Evolutionary conservation across 2,888 invertebrate genomes (phyloP).

Genomic region (Diabrotica balteata): DNA sequence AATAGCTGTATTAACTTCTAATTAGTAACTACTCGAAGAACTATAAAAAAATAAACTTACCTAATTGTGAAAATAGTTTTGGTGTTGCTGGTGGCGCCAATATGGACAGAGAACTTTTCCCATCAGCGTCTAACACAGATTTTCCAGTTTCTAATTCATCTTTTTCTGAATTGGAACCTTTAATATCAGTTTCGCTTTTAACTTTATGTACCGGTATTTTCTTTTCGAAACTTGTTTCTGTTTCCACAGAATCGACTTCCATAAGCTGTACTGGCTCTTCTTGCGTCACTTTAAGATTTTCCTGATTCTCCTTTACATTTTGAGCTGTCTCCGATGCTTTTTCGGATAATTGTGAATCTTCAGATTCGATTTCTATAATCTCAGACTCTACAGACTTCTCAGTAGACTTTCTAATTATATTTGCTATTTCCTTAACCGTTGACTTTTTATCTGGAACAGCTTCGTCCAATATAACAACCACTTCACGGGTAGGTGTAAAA

Average conservation of each 20-base stretch:
- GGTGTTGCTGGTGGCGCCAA: conserved; percentile 21
- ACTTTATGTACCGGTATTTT: not conserved
- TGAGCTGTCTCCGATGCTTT: not conserved
- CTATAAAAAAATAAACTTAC: conserved; percentile 15
- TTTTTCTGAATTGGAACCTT: conserved; percentile 1
- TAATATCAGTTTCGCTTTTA: not conserved
- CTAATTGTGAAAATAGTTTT: conserved; percentile 22
- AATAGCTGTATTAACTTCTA: too few species aligned
- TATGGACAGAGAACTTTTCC: conserved; percentile 13
- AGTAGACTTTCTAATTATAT: not conserved
- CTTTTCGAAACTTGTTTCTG: conserved; percentile 3
- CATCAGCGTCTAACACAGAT: conserved; percentile 8
- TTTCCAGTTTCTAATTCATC: conserved; percentile 3
- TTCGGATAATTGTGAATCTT: conserved; percentile 11
- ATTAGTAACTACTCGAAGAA: not conserved
- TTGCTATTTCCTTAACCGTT: not conserved
- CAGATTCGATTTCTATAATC: conserved; percentile 20
- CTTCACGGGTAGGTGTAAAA: conserved; percentile 14
- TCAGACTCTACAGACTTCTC: conserved; percentile 2
- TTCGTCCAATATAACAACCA: conserved; percentile 41
- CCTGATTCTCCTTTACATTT: not conserved
- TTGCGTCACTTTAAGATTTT: not conserved
- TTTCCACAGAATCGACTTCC: not conserved
- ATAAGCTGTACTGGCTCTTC: not conserved
- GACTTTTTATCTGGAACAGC: conserved; percentile 12